A percentile compares a stretch with the other conserved stretches of the same genome.
These are phyloP conservation scores for Timema podura DNA, from an alignment of 2,888 invertebrate genomes.

Conservation along the genomic window DNA sequence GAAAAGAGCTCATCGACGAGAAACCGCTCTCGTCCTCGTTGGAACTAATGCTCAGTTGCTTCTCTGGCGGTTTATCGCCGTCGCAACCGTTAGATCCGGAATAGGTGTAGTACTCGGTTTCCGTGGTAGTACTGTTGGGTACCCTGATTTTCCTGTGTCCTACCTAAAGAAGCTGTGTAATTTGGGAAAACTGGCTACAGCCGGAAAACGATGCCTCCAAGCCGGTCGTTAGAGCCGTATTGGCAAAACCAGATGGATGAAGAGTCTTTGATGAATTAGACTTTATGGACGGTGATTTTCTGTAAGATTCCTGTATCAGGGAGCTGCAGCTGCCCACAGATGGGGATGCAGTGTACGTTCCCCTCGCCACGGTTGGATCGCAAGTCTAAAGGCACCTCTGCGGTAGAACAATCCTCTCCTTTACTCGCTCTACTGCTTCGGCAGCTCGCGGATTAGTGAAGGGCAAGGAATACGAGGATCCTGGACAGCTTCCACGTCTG, in stretches of 20 bases:
- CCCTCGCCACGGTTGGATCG: too few relatives aligned
- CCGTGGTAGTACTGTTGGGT: neutral
- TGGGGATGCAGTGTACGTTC: neutral
- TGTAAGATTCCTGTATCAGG: conserved; percentile 14
- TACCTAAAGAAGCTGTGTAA: conserved; percentile 17
- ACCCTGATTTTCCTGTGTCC: conserved; percentile 14
- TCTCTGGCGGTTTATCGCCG: neutral
- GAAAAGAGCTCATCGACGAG: conserved; percentile 80
- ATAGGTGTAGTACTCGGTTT: neutral
- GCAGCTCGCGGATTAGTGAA: neutral
- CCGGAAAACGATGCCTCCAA: neutral
- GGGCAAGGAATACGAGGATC: too few relatives aligned
- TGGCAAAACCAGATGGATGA: too few relatives aligned
- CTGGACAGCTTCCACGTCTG: too few relatives aligned
- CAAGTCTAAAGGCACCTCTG: too few relatives aligned
- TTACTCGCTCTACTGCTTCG: too few relatives aligned
- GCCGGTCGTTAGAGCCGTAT: too few relatives aligned
- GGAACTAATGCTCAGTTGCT: conserved; percentile 33
- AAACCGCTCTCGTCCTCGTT: conserved; percentile 81
- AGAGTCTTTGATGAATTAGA: too few relatives aligned
- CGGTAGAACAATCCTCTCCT: too few relatives aligned
- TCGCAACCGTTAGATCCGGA: too few relatives aligned
- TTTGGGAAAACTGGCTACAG: neutral
- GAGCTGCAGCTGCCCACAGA: conserved; percentile 14
- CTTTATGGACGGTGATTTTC: too few relatives aligned